Base-by-base conservation (phyloP, 2,888 invertebrate genomes). In the Drosophila lutescens region DNA sequence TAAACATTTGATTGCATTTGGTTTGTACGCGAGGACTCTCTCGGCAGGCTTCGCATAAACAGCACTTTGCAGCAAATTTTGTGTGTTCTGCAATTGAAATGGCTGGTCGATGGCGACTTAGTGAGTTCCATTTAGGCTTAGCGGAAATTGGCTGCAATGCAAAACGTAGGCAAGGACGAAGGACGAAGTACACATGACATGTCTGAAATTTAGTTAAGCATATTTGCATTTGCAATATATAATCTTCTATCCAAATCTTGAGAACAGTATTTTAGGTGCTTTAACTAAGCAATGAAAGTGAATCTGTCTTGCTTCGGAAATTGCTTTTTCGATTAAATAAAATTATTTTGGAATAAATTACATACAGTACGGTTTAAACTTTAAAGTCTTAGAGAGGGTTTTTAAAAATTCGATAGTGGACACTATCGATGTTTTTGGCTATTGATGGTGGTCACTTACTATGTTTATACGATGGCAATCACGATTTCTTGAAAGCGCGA, bases 1-100 rank as follows among this genome's bases (percentile, higher is more conserved):
- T 65, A 66, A 54, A 63, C 66, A 69, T 76, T 78, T 86, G 76
- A 86, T 88, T 86, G 86, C 86, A 74, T 78, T 88, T 72, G 47
- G 58, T 34, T 57, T 36, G 54, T 34, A 26, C 34, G 49, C 47
- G 32, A 17, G 15, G 40, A 8, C 32, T 4, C 32, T 4, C 23
- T 10, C 7, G 4, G 38, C 30, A 20, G n/a, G 26, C 12, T 43
- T 38, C 41, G 32, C 20, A 17, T 26, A 67, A 44, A 68, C 40
- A 54, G n/a, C 17, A 12, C 17, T 40, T 40, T 12, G 17, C 32
- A 26, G 40, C 38, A 20, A 47, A 40, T 55, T 54, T 34, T 26
- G 44, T 30, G 32, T 55, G 38, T 8, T 46, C n/a, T 55, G 68
- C 68, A 32, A 38, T 32, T 54, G 55, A 54, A 54, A 54, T 12